Base-by-base conservation (phyloP, 2,888 invertebrate genomes). In the Brachylomia viminalis region DNA sequence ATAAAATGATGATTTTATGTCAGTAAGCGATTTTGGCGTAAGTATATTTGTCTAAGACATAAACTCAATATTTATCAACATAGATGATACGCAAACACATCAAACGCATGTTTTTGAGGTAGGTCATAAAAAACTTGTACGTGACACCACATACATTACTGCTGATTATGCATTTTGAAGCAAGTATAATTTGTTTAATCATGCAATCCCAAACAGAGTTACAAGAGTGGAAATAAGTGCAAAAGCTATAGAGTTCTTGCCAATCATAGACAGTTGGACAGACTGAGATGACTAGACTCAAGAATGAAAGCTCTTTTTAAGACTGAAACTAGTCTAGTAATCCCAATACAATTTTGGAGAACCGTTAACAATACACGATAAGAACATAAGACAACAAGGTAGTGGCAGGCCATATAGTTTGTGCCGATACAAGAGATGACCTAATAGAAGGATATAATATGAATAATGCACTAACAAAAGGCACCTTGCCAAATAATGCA, bases 31-130 rank as follows among this genome's bases (percentile, higher is more conserved):
- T 78, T 84, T 80, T 61, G 52, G 45, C 38, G 33, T 45, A 72
- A 71, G 70, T 49, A 30, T 79, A 71, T 87, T 81, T 80, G 79
- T 64, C 65, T 38, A 78, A 67, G 62, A 56, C 56, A 84, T 82
- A 66, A 65, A 59, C 47, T 66, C 77, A 83, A 87, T 87, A 85
- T 87, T 87, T 72, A 68, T 33, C 54, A 67, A 77, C 75, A 72
- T 67, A 75, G 70, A 77, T 69, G 75, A 38, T 84, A 23, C 17
- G 73, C 72, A 87, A 86, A 87, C 70, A 85, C 20, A 72, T 61
- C 20, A 72, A 33, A 79, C 65, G 59, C 68, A 64, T 58, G 45
- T 54, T 75, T 79, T 81, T 80, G 79, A 70, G 79, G 79, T 76
- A 80, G 81, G 79, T 80, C 79, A 49, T 56, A 69, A 58, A 47